phyloP scores from a whole-genome alignment of 2,113 vertebrate genomes.

The Eulemur rufifrons region DNA sequence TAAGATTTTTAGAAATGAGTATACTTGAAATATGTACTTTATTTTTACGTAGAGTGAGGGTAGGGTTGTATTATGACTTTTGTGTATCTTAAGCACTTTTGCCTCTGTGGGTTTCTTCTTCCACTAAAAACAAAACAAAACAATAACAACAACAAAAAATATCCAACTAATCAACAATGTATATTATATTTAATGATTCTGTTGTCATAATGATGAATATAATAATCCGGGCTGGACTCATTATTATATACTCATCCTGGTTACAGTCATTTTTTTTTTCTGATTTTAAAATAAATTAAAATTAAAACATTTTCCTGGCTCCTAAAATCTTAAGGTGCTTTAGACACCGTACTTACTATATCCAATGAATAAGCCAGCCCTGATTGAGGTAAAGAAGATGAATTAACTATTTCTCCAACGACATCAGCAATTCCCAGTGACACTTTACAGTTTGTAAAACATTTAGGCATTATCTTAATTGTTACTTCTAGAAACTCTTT shows the following conservation, averaged over 20 bases:
- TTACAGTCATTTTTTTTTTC: background rate
- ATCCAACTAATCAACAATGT: background rate
- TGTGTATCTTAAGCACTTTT: background rate
- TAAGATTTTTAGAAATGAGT: background rate
- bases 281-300: constrained; percentile 8
- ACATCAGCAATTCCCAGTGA: background rate
- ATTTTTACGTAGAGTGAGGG: background rate
- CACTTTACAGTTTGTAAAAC: background rate
- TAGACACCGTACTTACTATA: background rate
- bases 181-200: background rate
- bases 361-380: background rate
- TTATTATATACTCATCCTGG: background rate
- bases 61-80: background rate
- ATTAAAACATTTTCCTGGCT: background rate
- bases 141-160: background rate
- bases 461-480: background rate
- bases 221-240: background rate
- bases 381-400: background rate
- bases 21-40: background rate
- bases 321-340: background rate
- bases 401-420: background rate
- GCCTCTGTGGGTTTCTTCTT: background rate
- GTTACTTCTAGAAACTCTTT: background rate
- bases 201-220: background rate
- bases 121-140: background rate